phyloP scores from a whole-genome alignment of 2,888 invertebrate genomes.

The Ophonus ardosiacus region DNA sequence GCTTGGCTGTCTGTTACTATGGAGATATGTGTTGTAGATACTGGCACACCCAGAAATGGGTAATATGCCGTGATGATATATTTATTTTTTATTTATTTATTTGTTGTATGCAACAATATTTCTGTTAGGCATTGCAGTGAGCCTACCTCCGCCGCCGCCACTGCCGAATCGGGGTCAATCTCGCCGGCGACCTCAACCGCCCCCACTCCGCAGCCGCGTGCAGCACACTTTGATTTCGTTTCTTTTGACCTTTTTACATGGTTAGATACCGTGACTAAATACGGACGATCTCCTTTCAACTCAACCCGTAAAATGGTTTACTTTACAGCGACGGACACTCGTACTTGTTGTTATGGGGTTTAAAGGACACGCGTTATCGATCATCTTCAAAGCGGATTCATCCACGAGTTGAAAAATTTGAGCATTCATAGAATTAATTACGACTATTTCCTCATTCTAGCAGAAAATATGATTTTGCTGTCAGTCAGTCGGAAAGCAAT shows the following conservation, averaged over 20 bases:
- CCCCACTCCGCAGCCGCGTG: slow-evolving; percentile 17
- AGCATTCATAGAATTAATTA: too few relatives aligned
- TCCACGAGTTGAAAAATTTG: too few relatives aligned
- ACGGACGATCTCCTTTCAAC: slow-evolving; percentile 54
- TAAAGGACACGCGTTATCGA: slow-evolving; percentile 4
- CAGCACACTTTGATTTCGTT: slow-evolving; percentile 52
- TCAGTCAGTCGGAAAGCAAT: too few relatives aligned
- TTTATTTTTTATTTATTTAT: too few relatives aligned
- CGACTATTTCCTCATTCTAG: too few relatives aligned
- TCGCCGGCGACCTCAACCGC: slow-evolving; percentile 49
- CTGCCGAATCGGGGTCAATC: slow-evolving; percentile 48
- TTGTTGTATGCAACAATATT: background rate
- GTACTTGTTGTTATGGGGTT: background rate
- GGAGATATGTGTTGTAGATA: too few relatives aligned
- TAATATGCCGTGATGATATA: too few relatives aligned
- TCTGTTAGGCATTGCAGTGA: background rate
- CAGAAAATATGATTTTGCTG: too few relatives aligned
- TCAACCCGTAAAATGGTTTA: slow-evolving; percentile 44
- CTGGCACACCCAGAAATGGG: too few relatives aligned
- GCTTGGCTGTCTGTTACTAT: too few relatives aligned
- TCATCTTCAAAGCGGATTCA: background rate
- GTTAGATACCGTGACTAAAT: slow-evolving; percentile 55
- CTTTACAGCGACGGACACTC: slow-evolving; percentile 24
- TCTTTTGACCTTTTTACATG: slow-evolving; percentile 60
- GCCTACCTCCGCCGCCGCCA: background rate